Conservation (phyloP, 2,888 invertebrate species). For the Sipha maydis region DNA sequence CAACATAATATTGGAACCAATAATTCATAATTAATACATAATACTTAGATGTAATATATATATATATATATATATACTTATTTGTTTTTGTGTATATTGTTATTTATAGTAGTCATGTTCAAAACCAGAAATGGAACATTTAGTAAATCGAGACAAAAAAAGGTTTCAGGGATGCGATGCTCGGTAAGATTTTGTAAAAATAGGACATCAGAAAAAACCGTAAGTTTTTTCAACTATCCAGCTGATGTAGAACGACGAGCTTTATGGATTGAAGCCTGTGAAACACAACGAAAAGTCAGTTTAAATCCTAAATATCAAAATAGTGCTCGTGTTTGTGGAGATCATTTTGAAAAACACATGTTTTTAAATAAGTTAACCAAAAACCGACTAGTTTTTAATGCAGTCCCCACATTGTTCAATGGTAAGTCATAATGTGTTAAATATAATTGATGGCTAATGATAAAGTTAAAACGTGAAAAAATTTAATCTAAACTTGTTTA, state of each 20-base stretch:
- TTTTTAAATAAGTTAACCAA: not conserved
- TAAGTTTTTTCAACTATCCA: not conserved
- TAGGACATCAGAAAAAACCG: not conserved
- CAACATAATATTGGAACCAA: not conserved
- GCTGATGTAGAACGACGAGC: not conserved
- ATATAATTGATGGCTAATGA: not conserved
- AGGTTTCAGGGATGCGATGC: not conserved
- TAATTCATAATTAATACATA: not conserved
- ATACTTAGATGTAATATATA: not conserved
- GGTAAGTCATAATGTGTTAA: not conserved
- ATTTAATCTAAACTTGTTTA: too few relatives aligned
- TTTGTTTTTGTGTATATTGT: not conserved
- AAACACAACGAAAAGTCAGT: not conserved
- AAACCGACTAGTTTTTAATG: not conserved
- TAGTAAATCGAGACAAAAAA: not conserved
- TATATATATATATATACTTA: too few relatives aligned
- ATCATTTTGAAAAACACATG: slow-evolving; percentile 16
- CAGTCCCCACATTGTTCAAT: slow-evolving; percentile 2
- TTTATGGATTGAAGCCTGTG: not conserved
- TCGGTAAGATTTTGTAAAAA: not conserved
- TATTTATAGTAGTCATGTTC: not conserved
- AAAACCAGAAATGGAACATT: too few relatives aligned
- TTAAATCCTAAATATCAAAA: not conserved
- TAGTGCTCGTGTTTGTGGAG: not conserved
- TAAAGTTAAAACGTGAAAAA: too few relatives aligned